phyloP scores from a whole-genome alignment of 35 echinoderm and acorn worm genomes.

The Apostichopus parvimensis region DNA sequence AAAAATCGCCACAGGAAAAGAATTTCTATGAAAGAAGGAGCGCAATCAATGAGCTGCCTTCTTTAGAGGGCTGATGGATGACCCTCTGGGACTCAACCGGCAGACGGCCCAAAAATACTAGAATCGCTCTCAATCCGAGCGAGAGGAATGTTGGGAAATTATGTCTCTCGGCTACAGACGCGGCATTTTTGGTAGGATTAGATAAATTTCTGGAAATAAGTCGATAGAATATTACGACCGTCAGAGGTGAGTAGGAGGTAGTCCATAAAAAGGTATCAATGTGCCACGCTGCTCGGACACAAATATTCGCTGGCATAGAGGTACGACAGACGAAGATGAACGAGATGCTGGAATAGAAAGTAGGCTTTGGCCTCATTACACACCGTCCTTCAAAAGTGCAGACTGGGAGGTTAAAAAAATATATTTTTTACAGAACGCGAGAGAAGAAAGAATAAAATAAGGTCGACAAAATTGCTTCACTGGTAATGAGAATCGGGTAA shows the following conservation, averaged over 20 bases:
- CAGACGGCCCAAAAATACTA: not conserved
- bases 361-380: not conserved
- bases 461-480: too few species aligned
- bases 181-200: conserved; percentile 5
- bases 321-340: not conserved
- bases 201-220: conserved; percentile 8
- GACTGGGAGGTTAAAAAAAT: too few species aligned
- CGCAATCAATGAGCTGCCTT: not conserved
- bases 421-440: too few species aligned
- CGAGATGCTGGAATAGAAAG: not conserved
- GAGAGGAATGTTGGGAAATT: conserved; percentile 11
- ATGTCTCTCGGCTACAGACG: conserved; percentile 22
- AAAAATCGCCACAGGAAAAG: not conserved
- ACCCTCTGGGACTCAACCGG: not conserved
- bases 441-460: too few species aligned
- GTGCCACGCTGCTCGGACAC: not conserved
- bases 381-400: too few species aligned
- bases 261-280: not conserved
- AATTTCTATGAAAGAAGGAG: not conserved
- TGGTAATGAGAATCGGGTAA: too few species aligned
- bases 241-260: not conserved
- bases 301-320: too few species aligned
- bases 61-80: not conserved
- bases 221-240: conserved; percentile 14
- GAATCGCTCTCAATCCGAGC: not conserved